phyloP scores from a whole-genome alignment of 2,888 invertebrate genomes.

The Ceratothoa steindachneri region DNA sequence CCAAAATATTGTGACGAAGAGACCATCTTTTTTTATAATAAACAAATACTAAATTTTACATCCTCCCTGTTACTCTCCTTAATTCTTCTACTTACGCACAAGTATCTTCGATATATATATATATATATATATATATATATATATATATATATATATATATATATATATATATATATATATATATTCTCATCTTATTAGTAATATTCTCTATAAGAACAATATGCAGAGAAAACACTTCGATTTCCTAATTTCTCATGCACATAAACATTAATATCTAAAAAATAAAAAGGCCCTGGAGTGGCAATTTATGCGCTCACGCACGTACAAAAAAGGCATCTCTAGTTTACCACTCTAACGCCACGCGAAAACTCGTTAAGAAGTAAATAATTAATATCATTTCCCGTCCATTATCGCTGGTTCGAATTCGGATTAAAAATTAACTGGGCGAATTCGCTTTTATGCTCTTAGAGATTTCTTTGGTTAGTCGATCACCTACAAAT shows the following conservation, averaged over 20 bases:
- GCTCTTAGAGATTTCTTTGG: not conserved
- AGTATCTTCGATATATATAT: no score
- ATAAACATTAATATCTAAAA: no score
- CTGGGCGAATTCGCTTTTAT: not conserved
- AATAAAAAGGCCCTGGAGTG: no score
- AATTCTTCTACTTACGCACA: no score
- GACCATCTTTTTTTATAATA: no score
- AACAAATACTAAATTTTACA: no score
- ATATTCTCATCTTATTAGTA: not conserved
- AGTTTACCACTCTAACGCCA: not conserved
- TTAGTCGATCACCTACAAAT: no score
- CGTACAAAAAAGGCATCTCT: not conserved
- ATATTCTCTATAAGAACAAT: not conserved
- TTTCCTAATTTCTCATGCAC: no score
- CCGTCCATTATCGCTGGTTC: not conserved
- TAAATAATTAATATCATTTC: slow-evolving; percentile 3
- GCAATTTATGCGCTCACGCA: not conserved
- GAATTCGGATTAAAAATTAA: not conserved
- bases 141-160: slow-evolving; percentile 28
- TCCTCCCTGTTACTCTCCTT: no score
- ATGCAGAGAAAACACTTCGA: no score
- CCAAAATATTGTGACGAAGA: no score
- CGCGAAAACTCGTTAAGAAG: not conserved
- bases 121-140: slow-evolving; percentile 24
- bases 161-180: slow-evolving; percentile 20